Evolutionary conservation across 2,113 vertebrate genomes (phyloP), one percentile per base, ranked within the genome.

Genomic region (Pterocles gutturalis): DNA sequence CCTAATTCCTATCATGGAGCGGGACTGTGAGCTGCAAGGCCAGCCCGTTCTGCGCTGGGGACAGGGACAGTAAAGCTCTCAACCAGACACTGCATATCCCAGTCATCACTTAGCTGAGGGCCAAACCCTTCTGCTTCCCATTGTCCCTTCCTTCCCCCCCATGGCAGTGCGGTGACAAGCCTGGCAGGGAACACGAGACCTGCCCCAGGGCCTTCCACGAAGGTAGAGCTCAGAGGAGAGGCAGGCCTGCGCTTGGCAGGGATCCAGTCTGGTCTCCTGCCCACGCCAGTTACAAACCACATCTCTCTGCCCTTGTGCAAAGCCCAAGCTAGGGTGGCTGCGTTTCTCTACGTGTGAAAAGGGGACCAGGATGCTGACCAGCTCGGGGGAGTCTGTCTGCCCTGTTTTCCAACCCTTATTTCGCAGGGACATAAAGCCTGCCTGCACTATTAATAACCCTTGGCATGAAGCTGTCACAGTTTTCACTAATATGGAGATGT

Each of bases 401-500:
- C 83, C 88, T 76, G 19, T 57, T 92, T 88, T 58, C 58, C 69
- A 92, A 28, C 55, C 93, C 65, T 78, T 49, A 53, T 34, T 93
- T 89, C 87, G 60, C 81, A 51, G 89, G 87, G 80, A 93, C 72
- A 16, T 34, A 18, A 57, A 90, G 86, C 55, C 80, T 91, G 91
- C 76, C 94, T 71, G 86, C 77, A 64, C 89, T 90, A 81, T 94
- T 95, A 96, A 96, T 96, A 94, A 92, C 93, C 89, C 84, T 80
- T 79, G 91, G 84, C 81, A 53, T 25, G 61, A 55, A 89, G 93
- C 84, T 96, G 94, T 82, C 93, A 94, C 89, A 89, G 91, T 89
- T 96, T 94, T 83, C 91, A 83, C 91, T 89, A 95, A 71, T 69
- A 85, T 34, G 84, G 94, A 96, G 91, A 96, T 36, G 83, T 70